Evolutionary conservation across 2,113 vertebrate species (phyloP), one percentile per base, ranked within the genome.

Genomic region (Formicarius rufipectus): DNA sequence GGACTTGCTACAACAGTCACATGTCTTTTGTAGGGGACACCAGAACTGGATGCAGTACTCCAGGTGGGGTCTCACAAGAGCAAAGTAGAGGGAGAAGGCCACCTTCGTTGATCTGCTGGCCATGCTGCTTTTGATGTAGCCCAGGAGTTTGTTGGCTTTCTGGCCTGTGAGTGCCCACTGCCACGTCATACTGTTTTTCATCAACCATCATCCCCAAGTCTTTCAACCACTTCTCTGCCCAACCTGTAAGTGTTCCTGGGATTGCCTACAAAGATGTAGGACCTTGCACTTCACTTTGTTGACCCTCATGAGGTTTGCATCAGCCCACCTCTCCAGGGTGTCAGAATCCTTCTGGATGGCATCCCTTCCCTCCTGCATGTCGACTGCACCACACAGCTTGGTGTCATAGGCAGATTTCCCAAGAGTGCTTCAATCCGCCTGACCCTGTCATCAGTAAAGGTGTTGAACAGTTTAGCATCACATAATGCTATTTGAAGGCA

Each of bases 401-500:
- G 45, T 68, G 53, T 44, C 69, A 39, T 23, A 62, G 44, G 39
- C 23, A 67, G 10, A 24, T 21, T 62, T 62, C 22, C 28, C 47
- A 30, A 77, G 56, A 30, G 22, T 50, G 35, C 35, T 47, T 50
- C 21, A 3, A 39, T 37, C 12, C 35, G 44, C 14, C 27, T 49
- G 21, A 44, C 12, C 27, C 15, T 23, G 37, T 52, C 50, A 39
- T 52, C 69, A 45, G 19, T 21, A 17, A 50, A 67, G 28, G 45
- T 17, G 3, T 14, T 52, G 45, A 52, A 39, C 16, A 39, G 20
- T 45, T 82, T 47, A 66, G 22, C 52, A 49, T 77, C 45, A 92
- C 94, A 45, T 80, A 79, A 81, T 71, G 31, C 31, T 53, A 33
- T 89, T 71, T 88, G 60, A 81, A 66, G 58, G 50, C 25, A 66